Evolutionary conservation across 2,113 vertebrate genomes (phyloP), one percentile per base, ranked within the genome.

Genomic region (Oreocharis arfaki): DNA sequence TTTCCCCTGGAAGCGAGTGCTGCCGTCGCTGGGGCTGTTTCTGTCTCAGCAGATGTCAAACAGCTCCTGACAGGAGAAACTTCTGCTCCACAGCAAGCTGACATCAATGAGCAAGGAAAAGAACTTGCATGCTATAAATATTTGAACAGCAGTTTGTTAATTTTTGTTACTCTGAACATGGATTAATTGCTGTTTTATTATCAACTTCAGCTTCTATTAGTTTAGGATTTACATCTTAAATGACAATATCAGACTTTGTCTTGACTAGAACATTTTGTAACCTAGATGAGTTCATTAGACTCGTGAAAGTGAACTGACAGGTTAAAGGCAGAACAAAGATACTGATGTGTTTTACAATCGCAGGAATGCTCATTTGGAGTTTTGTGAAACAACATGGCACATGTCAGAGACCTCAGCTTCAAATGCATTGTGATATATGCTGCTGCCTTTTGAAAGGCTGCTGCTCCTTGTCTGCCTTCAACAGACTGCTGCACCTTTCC

Each of bases 241-340:
- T 95, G 93, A 97, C 97, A 95, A 24, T 44, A 96, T 96, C 53
- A 90, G 89, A 37, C 79, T 61, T 92, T 64, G 80, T 41, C 91
- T 97, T 96, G 94, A 98, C 98, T 98, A 98, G 98, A 98, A 97
- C 96, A 98, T 97, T 95, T 89, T 57, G 92, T 89, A 96, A 95
- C 93, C 77, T 75, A 89, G 93, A 94, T 4, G 57, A 97, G 85
- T 96, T 97, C 92, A 96, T 97, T 97, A 97, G 41, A 92, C 93
- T 93, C 33, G 79, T 95, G 95, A 97, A 97, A 96, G 96, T 97
- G 96, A 97, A 75, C 89, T 84, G 92, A 83, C 61, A 91, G 91
- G 96, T 96, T 95, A 96, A 96, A 97, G 83, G 85, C 95, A 71
- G 74, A 30, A 20, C 47, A 46, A 73, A 95, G 87, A 92, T 84